phyloP scores from a whole-genome alignment of 2,797 vertebrate genomes.

The Coregonus suidteri region DNA sequence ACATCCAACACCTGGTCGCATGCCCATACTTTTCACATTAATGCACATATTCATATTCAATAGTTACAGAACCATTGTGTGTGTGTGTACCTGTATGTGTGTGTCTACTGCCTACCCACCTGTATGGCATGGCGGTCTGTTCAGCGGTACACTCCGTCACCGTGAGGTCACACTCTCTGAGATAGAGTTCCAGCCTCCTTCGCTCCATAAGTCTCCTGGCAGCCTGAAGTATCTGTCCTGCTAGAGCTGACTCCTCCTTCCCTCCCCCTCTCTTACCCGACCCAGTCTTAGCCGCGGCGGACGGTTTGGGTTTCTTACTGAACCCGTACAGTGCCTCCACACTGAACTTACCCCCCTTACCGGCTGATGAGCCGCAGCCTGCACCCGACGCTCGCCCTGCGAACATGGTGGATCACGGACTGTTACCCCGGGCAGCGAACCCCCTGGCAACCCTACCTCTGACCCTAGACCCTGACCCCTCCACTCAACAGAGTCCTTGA shows the following conservation, averaged over 20 bases:
- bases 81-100: not conserved
- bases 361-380: constrained; percentile 15
- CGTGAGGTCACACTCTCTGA: constrained; percentile 51
- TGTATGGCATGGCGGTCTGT: constrained; percentile 52
- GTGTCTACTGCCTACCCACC: constrained; percentile 32
- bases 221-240: constrained; percentile 54
- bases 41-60: too few relatives aligned
- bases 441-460: not conserved
- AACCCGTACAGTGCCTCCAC: constrained; percentile 74
- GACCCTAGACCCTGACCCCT: not conserved
- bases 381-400: constrained; percentile 50
- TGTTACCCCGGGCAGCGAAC: not conserved
- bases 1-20: too few relatives aligned
- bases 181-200: constrained; percentile 59
- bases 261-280: constrained; percentile 40
- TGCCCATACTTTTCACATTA: too few relatives aligned
- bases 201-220: constrained; percentile 64
- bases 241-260: constrained; percentile 37
- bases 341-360: constrained; percentile 58
- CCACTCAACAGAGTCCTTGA: too few relatives aligned
- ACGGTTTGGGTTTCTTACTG: constrained; percentile 65
- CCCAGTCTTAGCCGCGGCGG: constrained; percentile 43
- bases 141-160: constrained; percentile 15
- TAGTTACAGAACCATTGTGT: not conserved
- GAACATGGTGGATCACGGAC: constrained; percentile 55